These are phyloP conservation scores for Dipus sagitta DNA, from an alignment of 2,797 vertebrate genomes.

Conservation along the genomic window DNA sequence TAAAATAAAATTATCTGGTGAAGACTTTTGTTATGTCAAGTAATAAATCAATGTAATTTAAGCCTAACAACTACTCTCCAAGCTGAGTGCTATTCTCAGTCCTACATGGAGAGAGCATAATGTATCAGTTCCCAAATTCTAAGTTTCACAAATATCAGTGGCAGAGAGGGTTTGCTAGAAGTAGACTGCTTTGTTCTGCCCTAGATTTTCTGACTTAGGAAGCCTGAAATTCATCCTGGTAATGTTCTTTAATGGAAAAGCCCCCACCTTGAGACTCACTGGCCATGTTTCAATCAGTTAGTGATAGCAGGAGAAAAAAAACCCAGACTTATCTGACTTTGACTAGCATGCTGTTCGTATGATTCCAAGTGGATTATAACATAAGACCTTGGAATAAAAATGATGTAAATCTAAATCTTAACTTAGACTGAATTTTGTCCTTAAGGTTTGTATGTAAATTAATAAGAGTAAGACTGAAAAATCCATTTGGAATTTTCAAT, in stretches of 20 bases:
- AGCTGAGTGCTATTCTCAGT: neutral
- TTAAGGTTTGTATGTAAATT: neutral
- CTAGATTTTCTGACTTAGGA: neutral
- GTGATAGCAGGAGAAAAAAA: neutral
- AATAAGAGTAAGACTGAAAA: neutral
- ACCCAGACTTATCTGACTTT: neutral
- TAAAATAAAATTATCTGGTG: conserved; percentile 7
- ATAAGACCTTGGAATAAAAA: conserved; percentile 26
- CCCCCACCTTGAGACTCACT: neutral
- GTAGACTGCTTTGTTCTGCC: neutral
- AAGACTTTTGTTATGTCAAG: neutral
- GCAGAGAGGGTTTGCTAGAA: neutral
- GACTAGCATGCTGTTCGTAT: neutral
- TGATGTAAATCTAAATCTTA: conserved; percentile 9
- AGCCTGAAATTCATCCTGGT: neutral
- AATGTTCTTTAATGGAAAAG: neutral
- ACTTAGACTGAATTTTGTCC: neutral
- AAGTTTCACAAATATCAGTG: neutral
- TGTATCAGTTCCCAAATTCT: neutral
- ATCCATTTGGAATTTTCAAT: conserved; percentile 15
- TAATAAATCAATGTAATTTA: neutral
- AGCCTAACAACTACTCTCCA: neutral
- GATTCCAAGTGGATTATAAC: neutral
- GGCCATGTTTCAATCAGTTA: neutral
- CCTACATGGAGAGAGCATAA: neutral